Conservation (phyloP, 2,113 vertebrate genomes). For the Romanogobio albipinnatus region DNA sequence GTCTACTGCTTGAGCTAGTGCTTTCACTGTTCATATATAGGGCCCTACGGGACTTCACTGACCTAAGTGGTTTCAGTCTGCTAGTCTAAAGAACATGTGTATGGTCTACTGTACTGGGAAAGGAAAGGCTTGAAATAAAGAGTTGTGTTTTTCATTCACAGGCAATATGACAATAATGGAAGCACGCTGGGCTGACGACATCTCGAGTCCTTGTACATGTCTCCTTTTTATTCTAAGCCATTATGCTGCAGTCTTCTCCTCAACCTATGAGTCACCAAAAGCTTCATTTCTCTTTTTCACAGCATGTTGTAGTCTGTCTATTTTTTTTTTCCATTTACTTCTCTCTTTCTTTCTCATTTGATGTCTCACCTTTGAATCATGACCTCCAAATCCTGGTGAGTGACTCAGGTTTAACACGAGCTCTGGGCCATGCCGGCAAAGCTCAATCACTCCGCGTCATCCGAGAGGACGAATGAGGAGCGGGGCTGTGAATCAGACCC, state of each 20-base stretch:
- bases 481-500: slow-evolving; percentile 20
- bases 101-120: background rate
- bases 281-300: slow-evolving; percentile 12
- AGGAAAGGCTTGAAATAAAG: background rate
- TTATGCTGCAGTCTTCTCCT: slow-evolving; percentile 23
- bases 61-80: slow-evolving; percentile 16
- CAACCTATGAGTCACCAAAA: slow-evolving; percentile 8
- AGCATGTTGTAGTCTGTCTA: slow-evolving; percentile 22
- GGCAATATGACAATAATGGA: background rate
- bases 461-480: background rate
- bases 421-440: background rate
- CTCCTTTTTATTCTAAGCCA: slow-evolving; percentile 22
- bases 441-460: slow-evolving; percentile 1
- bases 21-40: background rate
- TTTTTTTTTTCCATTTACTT: background rate
- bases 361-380: slow-evolving; percentile 32
- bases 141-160: slow-evolving; percentile 18
- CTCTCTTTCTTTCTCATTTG: slow-evolving; percentile 13
- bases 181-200: slow-evolving; percentile 6
- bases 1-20: background rate
- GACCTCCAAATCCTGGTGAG: slow-evolving; percentile 14
- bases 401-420: slow-evolving; percentile 5
- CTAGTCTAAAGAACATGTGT: slow-evolving; percentile 7
- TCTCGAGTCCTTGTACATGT: slow-evolving; percentile 7
- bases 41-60: background rate